Evolutionary conservation across 1,140 invertebrate species (phyloP), one percentile per base, ranked within the genome.

Genomic region (Antheraea mylitta): DNA sequence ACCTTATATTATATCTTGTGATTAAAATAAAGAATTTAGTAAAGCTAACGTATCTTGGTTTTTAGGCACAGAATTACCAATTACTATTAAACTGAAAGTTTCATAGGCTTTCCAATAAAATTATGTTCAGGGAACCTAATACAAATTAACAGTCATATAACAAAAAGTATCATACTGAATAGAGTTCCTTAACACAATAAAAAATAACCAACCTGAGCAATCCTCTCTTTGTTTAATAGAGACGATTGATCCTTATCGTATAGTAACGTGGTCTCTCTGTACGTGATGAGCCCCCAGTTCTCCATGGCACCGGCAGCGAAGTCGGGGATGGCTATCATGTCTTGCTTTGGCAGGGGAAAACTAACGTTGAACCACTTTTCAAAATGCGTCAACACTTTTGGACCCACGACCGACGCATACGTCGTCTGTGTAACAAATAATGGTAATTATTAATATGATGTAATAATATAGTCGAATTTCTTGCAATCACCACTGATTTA

Each of bases 301-400:
- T 98, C 96, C 96, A 97, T 97, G 11, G 96, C 97, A 0, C 96
- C 96, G 1, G 95, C 94, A 13, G 93, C 92, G 90, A 96, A 96
- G 87, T 96, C 95, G 3, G 96, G 96, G 65, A 96, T 94, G 18
- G 95, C 95, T 45, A 96, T 93, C 92, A 96, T 94, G 86, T 96
- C 95, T 74, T 94, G 92, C 81, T 94, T 95, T 0, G 92, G 91
- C 10, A 94, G 80, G 0, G 89, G 82, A 82, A 92, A 94, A 5
- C 82, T 72, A 30, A 92, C 81, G 67, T 90, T 84, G 74, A 92
- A 93, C 76, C 91, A 93, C 11, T 92, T 72, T 72, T 94, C 90
- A 76, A 95, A 98, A 82, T 95, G 95, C 2, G 94, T 89, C 7
- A 98, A 90, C 62, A 97, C 94, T 77, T 94, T 94, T 0, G 95